Evolutionary conservation across 2,113 vertebrate genomes (phyloP).

Genomic region (Bungarus multicinctus): DNA sequence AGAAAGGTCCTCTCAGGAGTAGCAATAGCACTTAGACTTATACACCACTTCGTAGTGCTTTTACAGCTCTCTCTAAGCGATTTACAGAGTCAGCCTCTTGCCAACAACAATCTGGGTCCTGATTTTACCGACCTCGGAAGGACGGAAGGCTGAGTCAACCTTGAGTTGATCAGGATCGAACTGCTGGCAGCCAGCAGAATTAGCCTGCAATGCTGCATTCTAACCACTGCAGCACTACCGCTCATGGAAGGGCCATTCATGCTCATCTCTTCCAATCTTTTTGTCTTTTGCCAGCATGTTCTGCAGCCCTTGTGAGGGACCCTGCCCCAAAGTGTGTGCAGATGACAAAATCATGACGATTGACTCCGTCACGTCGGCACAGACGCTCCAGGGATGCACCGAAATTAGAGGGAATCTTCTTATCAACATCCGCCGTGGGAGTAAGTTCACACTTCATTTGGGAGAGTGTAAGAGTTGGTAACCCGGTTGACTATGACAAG

Average conservation of each 20-base stretch:
- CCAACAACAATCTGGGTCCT: not conserved
- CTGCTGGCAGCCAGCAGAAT: not conserved
- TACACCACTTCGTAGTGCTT: too few relatives aligned
- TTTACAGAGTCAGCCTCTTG: not conserved
- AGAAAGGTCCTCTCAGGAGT: too few relatives aligned
- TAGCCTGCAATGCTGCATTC: not conserved
- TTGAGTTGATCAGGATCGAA: not conserved
- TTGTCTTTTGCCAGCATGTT: slow-evolving; percentile 80
- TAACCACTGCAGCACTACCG: not conserved
- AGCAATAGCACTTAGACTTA: too few relatives aligned
- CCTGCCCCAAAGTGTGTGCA: slow-evolving; percentile 89
- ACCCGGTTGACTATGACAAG: not conserved
- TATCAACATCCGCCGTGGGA: slow-evolving; percentile 95
- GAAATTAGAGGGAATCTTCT: slow-evolving; percentile 90
- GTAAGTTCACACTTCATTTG: slow-evolving; percentile 76
- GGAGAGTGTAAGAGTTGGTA: slow-evolving; percentile 7
- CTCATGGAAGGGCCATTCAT: not conserved
- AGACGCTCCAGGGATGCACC: slow-evolving; percentile 91
- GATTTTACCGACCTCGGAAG: not conserved
- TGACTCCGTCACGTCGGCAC: slow-evolving; percentile 91
- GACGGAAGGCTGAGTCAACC: not conserved
- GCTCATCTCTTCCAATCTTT: not conserved
- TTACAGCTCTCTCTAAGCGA: not conserved
- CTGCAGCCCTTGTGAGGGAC: slow-evolving; percentile 91
- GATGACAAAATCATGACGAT: slow-evolving; percentile 78